Conservation (phyloP, 2,113 vertebrate species). For the Oxyura jamaicensis region DNA sequence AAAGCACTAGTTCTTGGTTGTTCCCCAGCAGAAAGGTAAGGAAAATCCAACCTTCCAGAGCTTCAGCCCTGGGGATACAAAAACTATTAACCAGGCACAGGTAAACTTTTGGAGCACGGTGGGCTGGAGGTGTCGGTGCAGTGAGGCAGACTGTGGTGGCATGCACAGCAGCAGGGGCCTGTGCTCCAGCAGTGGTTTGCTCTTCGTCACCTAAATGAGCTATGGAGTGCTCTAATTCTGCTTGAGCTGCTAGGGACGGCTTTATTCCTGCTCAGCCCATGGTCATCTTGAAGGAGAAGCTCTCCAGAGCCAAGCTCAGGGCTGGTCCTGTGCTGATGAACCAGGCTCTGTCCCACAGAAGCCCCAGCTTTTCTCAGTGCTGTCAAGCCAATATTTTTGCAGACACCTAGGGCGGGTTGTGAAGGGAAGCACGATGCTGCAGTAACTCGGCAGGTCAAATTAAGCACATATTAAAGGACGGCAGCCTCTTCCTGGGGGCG, state of each 20-base stretch:
- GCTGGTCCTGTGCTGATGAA: not conserved
- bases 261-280: not conserved
- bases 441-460: not conserved
- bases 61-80: not conserved
- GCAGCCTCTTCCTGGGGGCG: not conserved
- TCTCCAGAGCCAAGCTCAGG: not conserved
- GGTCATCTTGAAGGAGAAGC: not conserved
- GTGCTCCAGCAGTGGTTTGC: not conserved
- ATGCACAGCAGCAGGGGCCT: not conserved
- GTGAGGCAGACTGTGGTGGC: not conserved
- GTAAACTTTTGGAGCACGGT: not conserved
- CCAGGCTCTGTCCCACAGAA: not conserved
- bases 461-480: not conserved
- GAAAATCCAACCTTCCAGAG: not conserved
- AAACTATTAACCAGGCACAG: not conserved
- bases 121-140: not conserved
- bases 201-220: not conserved
- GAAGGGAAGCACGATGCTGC: not conserved
- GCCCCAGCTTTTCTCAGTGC: not conserved
- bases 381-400: not conserved
- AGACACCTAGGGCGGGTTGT: fast-evolving
- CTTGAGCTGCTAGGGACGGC: not conserved
- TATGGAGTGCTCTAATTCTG: not conserved
- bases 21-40: not conserved
- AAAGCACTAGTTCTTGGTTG: not conserved